phyloP scores from a whole-genome alignment of 2,888 invertebrate genomes.

The Abscondita cerata region DNA sequence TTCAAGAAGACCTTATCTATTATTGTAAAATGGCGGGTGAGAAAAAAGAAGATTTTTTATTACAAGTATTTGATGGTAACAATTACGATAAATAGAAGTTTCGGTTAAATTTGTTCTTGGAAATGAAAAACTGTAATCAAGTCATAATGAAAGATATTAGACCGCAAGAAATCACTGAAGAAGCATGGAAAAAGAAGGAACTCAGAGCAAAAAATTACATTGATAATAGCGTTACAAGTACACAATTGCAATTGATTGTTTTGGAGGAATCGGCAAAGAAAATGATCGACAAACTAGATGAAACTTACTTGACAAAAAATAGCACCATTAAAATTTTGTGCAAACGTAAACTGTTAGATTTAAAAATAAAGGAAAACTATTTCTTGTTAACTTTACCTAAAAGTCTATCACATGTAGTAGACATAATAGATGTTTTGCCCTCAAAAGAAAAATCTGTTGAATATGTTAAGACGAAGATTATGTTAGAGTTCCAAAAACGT shows the following conservation, averaged over 20 bases:
- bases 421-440: conserved; percentile 31
- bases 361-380: conserved; percentile 22
- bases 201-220: conserved; percentile 21
- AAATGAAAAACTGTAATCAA: conserved; percentile 13
- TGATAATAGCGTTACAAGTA: conserved; percentile 12
- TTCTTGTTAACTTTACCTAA: conserved; percentile 31
- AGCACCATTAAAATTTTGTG: conserved; percentile 22
- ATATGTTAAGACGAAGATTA: conserved; percentile 34
- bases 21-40: no score
- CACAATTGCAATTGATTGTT: conserved; percentile 16
- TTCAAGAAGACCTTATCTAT: no score
- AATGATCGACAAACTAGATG: conserved; percentile 32
- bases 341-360: conserved; percentile 29
- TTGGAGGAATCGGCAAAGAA: conserved; percentile 26
- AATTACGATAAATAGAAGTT: conserved; percentile 15
- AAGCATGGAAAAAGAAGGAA: conserved; percentile 10
- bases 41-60: neutral
- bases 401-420: conserved; percentile 16
- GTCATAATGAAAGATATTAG: conserved; percentile 1
- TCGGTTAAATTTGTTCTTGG: conserved; percentile 8
- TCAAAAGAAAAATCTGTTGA: conserved; percentile 31
- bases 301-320: conserved; percentile 23
- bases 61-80: neutral
- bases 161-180: no score
- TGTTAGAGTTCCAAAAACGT: conserved; percentile 31